Evolutionary conservation across 2,888 invertebrate genomes (phyloP).

Genomic region (Pyrrhia umbra): DNA sequence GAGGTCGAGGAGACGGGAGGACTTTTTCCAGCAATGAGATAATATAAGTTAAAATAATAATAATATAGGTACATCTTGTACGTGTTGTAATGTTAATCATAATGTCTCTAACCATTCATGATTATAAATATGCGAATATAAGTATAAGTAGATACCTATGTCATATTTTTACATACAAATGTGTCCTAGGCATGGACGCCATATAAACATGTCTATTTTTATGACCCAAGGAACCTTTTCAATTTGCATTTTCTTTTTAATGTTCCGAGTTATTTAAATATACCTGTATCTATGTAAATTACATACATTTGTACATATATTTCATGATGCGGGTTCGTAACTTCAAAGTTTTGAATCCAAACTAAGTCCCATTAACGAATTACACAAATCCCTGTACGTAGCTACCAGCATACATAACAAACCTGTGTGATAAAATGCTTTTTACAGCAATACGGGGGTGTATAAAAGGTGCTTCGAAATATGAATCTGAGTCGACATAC

Average conservation of each 20-base stretch:
- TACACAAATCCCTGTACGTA: constrained; percentile 28
- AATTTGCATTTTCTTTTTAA: constrained; percentile 4
- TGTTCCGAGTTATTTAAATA: background rate
- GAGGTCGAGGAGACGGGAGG: too few relatives aligned
- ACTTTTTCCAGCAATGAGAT: too few relatives aligned
- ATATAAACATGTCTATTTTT: constrained; percentile 2
- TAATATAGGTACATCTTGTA: too few relatives aligned
- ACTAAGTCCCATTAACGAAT: constrained; percentile 25
- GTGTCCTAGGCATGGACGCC: constrained; percentile 1
- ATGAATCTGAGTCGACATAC: constrained; percentile 9
- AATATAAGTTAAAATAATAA: too few relatives aligned
- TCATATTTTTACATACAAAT: background rate
- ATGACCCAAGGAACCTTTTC: constrained; percentile 4
- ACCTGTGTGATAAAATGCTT: constrained; percentile 31
- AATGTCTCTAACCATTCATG: background rate
- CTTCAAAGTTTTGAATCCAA: constrained; percentile 20
- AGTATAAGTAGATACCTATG: background rate
- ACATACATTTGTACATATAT: background rate
- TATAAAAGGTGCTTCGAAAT: constrained; percentile 9
- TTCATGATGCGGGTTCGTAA: constrained; percentile 18
- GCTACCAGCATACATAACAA: constrained; percentile 5
- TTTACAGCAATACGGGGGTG: constrained; percentile 18
- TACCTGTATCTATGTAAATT: background rate
- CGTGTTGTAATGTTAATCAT: background rate
- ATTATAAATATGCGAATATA: too few relatives aligned